Base-by-base conservation (phyloP, 1,140 invertebrate genomes). In the Oryctes rhinoceros region DNA sequence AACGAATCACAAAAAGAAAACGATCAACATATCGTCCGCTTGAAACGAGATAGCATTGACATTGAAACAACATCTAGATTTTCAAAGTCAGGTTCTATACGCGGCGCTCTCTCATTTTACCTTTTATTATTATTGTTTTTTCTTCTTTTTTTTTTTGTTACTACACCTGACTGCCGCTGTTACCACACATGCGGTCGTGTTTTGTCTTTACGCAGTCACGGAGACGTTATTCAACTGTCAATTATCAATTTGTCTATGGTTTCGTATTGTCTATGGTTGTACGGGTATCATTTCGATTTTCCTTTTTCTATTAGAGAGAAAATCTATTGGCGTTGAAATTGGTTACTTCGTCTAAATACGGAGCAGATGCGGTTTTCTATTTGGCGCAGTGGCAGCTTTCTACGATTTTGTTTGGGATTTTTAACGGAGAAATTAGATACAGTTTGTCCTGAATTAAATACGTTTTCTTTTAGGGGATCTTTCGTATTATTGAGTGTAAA, bases 201-300 rank as follows among this genome's bases (percentile, higher is more conserved):
- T 59, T 59, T 59, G 53, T 59, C 53, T 59, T 59, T n/a, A 59
- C 53, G 53, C 53, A 59, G 53, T 59, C 53, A 59, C 53, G 53
- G 53, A 59, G 53, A 59, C 53, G 53, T 59, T 59, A 59, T 59
- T 59, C 53, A 18, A 59, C 53, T 59, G 53, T 59, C 53, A 59
- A 59, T 59, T 59, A 59, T 59, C 53, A 59, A 59, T 59, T 59
- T 59, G 53, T 18, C 53, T 18, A 18, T 6, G 53, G 53, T 59
- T 59, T 59, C 53, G 5, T 18, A 59, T 59, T 18, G 48, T 3
- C 10, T 49, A n/a, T n/a, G 18, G 53, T n/a, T 15, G 39, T 5
- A 44, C 5, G 5, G 39, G 9, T 44, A 30, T 44, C 3, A 7
- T 44, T 44, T 44, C 3, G 39, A 3, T 44, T 44, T 5, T 44